Evolutionary conservation across 2,797 vertebrate species (phyloP), one percentile per base, ranked within the genome.

Genomic region (Lagodon rhomboides): DNA sequence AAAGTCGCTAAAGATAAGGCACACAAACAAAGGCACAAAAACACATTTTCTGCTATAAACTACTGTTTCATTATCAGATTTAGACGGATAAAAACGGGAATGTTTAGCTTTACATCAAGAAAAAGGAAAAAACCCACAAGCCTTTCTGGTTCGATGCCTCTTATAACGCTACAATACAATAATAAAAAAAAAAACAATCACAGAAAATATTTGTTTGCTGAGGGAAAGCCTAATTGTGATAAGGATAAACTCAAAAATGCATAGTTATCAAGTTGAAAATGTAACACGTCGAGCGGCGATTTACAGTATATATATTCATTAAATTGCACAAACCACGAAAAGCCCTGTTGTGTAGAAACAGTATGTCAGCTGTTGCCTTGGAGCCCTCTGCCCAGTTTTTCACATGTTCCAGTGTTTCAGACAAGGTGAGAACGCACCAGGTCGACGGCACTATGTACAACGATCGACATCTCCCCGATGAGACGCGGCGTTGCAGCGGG

Each of bases 11-110:
- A 79, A 60, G 47, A 77, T 89, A 86, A 92, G 86, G 86, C 88
- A 92, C 87, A 91, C 76, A 82, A 84, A 85, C 82, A 77, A 89
- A 88, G 85, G 86, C 87, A 89, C 83, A 81, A 84, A 71, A 85
- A 87, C 79, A 91, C 65, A 62, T 58, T 65, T 72, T 78, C 41
- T 71, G 68, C 77, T 65, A 59, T 27, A 73, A 73, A 84, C 54
- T 76, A 87, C 68, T 69, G 12, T 51, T 62, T 44, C 50, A 54
- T 43, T 23, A 66, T 73, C n/a, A 63, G 34, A 65, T 82, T 67
- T 76, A 68, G 59, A 78, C 38, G 62, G 54, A 71, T 75, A 80
- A 18, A 64, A 54, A 85, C 58, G 58, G 61, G 3, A 44, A 64
- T 25, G 1, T 3, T 68, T 34, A 54, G 30, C 46, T 65, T 12